Evolutionary conservation across 2,888 invertebrate genomes (phyloP).

Genomic region (Oscheius sp.): DNA sequence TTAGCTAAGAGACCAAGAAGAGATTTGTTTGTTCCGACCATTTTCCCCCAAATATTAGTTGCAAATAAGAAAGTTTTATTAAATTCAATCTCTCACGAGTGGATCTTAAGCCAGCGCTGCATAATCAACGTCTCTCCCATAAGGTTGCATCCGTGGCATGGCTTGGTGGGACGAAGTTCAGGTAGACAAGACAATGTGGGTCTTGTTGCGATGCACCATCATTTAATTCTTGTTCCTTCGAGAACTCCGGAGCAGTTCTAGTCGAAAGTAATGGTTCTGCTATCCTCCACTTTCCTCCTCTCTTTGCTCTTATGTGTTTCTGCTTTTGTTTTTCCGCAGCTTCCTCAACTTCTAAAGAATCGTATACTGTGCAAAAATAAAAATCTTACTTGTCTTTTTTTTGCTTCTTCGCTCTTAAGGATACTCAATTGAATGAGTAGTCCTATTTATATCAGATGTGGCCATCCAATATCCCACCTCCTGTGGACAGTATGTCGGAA

Average conservation of each 20-base stretch:
- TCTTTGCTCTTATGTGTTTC: too few species aligned
- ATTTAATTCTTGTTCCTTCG: neutral
- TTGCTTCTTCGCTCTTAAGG: neutral
- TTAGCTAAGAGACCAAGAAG: too few species aligned
- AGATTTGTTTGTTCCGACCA: too few species aligned
- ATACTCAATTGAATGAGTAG: neutral
- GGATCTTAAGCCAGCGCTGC: too few species aligned
- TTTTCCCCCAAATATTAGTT: too few species aligned
- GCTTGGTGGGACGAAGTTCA: neutral
- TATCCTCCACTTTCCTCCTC: neutral
- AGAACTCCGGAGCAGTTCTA: neutral
- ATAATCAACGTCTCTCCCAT: too few species aligned
- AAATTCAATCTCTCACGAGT: too few species aligned
- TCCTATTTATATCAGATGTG: conserved; percentile 51
- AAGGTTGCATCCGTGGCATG: too few species aligned
- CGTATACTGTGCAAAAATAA: neutral
- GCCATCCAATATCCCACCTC: conserved; percentile 85
- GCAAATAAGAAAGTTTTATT: too few species aligned
- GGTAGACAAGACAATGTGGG: neutral
- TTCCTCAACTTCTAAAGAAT: neutral
- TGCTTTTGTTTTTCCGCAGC: neutral
- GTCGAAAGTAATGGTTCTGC: neutral
- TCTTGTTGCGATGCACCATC: neutral
- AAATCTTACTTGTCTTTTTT: neutral
- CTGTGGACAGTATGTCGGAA: conserved; percentile 70